phyloP scores from a whole-genome alignment of 2,888 invertebrate species.

The Metellina segmentata region DNA sequence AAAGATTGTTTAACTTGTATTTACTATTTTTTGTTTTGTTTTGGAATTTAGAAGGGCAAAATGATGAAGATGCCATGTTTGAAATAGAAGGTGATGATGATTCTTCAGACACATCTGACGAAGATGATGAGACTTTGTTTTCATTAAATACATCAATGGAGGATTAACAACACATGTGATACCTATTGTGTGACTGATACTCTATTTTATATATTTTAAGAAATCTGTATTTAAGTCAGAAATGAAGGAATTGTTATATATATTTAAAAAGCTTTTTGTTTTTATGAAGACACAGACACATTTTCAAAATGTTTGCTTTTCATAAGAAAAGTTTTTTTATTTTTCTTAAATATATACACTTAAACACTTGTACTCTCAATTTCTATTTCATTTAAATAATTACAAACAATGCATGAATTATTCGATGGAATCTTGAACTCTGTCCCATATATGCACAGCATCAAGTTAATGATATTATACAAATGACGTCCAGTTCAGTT shows the following conservation, averaged over 20 bases:
- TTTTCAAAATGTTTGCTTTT: neutral
- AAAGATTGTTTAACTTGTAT: neutral
- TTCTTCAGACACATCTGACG: slow-evolving; percentile 47
- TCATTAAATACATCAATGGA: slow-evolving; percentile 54
- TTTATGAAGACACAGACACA: neutral
- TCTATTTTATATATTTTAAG: slow-evolving; percentile 47
- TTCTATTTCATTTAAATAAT: neutral
- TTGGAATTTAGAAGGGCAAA: slow-evolving; percentile 77
- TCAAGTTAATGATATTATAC: neutral
- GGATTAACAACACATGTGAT: slow-evolving; percentile 14
- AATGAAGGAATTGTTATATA: neutral
- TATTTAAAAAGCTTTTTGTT: neutral
- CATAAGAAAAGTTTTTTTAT: neutral
- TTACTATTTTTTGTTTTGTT: neutral
- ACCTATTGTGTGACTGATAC: neutral
- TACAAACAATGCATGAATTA: neutral
- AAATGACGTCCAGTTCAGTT: neutral
- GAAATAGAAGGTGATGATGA: slow-evolving; percentile 78
- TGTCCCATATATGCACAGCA: neutral
- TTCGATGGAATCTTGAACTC: neutral
- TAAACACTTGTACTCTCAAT: slow-evolving; percentile 1
- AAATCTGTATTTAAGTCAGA: slow-evolving; percentile 35
- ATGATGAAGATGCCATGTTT: slow-evolving; percentile 77
- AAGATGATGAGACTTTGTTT: slow-evolving; percentile 57
- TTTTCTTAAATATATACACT: neutral